Base-by-base conservation (phyloP, 2,797 vertebrate genomes). In the Calcarius lapponicus region DNA sequence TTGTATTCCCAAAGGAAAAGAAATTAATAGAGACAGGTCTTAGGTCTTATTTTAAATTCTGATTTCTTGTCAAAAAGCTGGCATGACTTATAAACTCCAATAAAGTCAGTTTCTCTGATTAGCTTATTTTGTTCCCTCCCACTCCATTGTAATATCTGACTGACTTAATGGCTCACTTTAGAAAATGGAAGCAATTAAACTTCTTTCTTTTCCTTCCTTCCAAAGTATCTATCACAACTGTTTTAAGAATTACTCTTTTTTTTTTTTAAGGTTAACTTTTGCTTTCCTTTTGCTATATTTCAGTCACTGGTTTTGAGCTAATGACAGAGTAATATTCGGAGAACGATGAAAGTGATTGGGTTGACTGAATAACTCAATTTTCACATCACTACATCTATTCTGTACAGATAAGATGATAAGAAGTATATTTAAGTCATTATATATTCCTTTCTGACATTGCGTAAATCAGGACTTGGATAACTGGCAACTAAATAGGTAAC, bases 21-120 rank as follows among this genome's bases (percentile, higher is more conserved):
- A 82, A 87, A 92, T 74, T 92, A 95, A 93, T 50, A 92, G 56
- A 69, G 79, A 51, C 19, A 43, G 31, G 31, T 91, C 92, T 95
- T 94, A 83, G 31, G 32, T 91, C 92, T 95, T 94, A 86, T 43
- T 57, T 96, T 79, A 96, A 91, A 94, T 76, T 74, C n/a, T 94
- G 47, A 93, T 91, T 93, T 94, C 86, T 90, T 93, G 83, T 92
- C 61, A 94, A 53, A 97, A 93, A 91, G 61, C 72, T 34, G 14
- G 58, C 79, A 72, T 58, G 85, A 74, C 38, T 56, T 47, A 81
- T 20, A 31, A 83, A 45, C 60, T 76, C 40, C 51, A 95, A 31
- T 53, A 79, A 86, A 94, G 82, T 45, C 69, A 65, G 53, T 43
- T 82, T 79, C 38, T 60, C 58, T 54, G n/a, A 85, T 85, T 86